A percentile compares a stretch with the other conserved stretches of the same genome.
These are phyloP conservation scores for Neodontobutis hainanensis DNA, from an alignment of 2,113 vertebrate genomes.

Conservation along the genomic window DNA sequence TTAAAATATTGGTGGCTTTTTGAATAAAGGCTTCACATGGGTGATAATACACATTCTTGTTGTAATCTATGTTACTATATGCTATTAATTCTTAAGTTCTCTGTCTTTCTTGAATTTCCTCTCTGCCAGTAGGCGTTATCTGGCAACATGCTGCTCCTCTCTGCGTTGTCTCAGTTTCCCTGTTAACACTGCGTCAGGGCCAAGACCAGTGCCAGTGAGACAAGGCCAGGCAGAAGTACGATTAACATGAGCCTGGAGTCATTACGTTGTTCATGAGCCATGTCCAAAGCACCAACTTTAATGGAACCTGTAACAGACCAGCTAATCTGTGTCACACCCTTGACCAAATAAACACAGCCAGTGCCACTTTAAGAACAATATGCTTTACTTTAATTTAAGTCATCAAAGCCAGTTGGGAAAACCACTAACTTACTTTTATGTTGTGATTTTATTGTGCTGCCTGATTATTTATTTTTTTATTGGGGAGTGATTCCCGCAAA, in stretches of 20 bases:
- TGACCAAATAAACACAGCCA: slow-evolving; percentile 64
- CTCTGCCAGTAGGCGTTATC: slow-evolving; percentile 40
- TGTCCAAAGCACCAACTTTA: slow-evolving; percentile 71
- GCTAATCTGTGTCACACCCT: slow-evolving; percentile 67
- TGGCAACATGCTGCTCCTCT: slow-evolving; percentile 38
- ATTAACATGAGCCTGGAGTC: slow-evolving; percentile 62
- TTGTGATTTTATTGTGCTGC: too few relatives aligned
- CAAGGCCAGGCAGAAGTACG: slow-evolving; percentile 41
- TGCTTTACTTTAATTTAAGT: too few relatives aligned
- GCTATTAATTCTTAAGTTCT: too few relatives aligned
- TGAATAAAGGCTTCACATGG: too few relatives aligned
- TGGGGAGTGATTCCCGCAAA: too few relatives aligned
- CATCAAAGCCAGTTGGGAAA: too few relatives aligned
- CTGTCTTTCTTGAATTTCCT: background rate
- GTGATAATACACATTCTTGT: too few relatives aligned
- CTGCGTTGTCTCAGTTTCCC: slow-evolving; percentile 22
- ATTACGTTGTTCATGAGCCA: slow-evolving; percentile 67
- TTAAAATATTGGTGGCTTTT: too few relatives aligned
- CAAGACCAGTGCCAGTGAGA: slow-evolving; percentile 18
- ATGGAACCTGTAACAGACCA: slow-evolving; percentile 70
- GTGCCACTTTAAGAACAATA: slow-evolving; percentile 34
- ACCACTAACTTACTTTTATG: too few relatives aligned
- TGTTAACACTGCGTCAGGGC: slow-evolving; percentile 27
- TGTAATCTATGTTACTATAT: too few relatives aligned
- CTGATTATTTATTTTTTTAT: too few relatives aligned